Percentiles rank a stretch among this genome's conserved stretches.
These are phyloP conservation scores for Rotaria sp. DNA, from an alignment of 2,888 invertebrate genomes.

Conservation along the genomic window DNA sequence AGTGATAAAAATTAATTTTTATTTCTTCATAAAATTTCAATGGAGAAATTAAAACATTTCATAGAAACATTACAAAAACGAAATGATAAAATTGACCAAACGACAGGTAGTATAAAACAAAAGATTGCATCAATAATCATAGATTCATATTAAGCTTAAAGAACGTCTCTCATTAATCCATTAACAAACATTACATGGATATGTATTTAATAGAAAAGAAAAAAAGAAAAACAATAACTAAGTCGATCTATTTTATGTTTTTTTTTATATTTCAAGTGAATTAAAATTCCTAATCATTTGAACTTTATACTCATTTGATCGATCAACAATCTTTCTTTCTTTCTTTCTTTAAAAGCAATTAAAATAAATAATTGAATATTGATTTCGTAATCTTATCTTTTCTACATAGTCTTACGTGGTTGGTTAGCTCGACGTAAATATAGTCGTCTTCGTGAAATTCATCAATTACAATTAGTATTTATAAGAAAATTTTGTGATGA, in stretches of 20 bases:
- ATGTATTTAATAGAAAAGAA: too few relatives aligned
- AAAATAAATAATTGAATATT: neutral
- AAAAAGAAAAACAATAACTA: too few relatives aligned
- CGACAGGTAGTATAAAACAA: neutral
- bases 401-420: constrained; percentile 6
- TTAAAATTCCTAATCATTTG: neutral
- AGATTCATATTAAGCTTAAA: neutral
- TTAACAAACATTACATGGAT: neutral
- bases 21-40: neutral
- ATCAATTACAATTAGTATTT: constrained; percentile 19
- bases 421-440: constrained; percentile 9
- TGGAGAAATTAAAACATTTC: neutral
- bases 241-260: too few relatives aligned
- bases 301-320: neutral
- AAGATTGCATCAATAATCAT: neutral
- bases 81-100: neutral
- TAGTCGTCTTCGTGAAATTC: neutral
- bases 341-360: neutral
- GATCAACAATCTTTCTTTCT: neutral
- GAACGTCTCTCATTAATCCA: neutral
- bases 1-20: too few relatives aligned
- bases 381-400: constrained; percentile 11
- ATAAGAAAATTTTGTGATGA: constrained; percentile 12
- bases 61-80: neutral
- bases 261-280: neutral